phyloP scores from a whole-genome alignment of 1,140 invertebrate species.

The Heliconius congener region DNA sequence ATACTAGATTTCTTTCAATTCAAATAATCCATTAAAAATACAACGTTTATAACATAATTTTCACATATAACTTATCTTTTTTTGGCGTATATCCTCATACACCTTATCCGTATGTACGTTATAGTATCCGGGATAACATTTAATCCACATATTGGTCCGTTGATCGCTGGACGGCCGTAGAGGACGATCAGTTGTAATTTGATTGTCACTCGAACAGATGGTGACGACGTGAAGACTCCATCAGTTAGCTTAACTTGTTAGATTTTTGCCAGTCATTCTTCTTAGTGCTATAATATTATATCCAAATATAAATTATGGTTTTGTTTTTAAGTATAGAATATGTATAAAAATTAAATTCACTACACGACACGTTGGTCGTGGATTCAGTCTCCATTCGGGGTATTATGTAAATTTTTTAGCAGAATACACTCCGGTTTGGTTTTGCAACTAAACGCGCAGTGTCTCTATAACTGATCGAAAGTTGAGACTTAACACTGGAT shows the following conservation, averaged over 20 bases:
- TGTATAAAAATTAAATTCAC: too few species aligned
- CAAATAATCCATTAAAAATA: too few species aligned
- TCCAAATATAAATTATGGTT: too few species aligned
- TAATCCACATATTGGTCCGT: slow-evolving; percentile 52
- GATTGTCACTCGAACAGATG: slow-evolving; percentile 66
- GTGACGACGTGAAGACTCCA: slow-evolving; percentile 55
- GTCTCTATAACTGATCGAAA: too few species aligned
- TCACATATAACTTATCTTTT: background rate
- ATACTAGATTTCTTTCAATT: too few species aligned
- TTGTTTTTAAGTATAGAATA: too few species aligned
- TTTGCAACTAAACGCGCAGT: too few species aligned
- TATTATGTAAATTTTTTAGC: too few species aligned
- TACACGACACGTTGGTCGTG: too few species aligned
- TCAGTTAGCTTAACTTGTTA: slow-evolving; percentile 48
- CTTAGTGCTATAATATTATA: background rate
- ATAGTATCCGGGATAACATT: background rate
- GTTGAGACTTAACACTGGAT: too few species aligned
- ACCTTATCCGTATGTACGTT: background rate
- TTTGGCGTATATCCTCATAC: background rate
- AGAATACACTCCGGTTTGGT: too few species aligned
- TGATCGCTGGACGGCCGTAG: slow-evolving; percentile 46
- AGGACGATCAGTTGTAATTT: slow-evolving; percentile 70
- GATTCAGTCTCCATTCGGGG: too few species aligned
- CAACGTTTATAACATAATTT: background rate
- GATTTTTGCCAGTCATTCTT: slow-evolving; percentile 38